phyloP scores from a whole-genome alignment of 1,140 invertebrate species.

The Phymorhynchus buccinoides region DNA sequence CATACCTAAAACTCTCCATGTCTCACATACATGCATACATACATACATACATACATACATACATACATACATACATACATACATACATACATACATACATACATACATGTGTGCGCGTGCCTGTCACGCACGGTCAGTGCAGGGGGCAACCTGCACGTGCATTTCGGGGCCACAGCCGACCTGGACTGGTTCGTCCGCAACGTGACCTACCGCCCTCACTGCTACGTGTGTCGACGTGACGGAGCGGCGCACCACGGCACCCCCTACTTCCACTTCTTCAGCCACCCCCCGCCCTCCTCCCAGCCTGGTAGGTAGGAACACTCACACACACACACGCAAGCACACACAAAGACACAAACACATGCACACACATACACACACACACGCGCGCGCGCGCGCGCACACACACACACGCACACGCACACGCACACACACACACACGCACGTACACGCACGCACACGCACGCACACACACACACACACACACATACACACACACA shows the following conservation, averaged over 20 bases:
- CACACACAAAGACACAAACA: no score
- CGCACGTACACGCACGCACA: neutral
- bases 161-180: neutral
- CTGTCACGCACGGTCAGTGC: no score
- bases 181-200: constrained; percentile 30
- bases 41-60: no score
- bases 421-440: neutral
- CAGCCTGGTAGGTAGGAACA: constrained; percentile 14
- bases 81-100: neutral
- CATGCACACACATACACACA: neutral
- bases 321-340: no score
- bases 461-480: constrained; percentile 1
- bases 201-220: constrained; percentile 35
- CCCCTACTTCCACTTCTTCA: constrained; percentile 20
- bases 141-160: constrained; percentile 28
- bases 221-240: constrained; percentile 25
- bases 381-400: neutral
- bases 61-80: no score
- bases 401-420: neutral
- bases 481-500: neutral
- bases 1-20: no score
- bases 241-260: neutral
- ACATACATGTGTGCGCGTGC: neutral
- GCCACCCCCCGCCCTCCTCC: neutral
- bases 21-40: no score